Base-by-base conservation (phyloP, 2,888 invertebrate species). In the Tuta absoluta region DNA sequence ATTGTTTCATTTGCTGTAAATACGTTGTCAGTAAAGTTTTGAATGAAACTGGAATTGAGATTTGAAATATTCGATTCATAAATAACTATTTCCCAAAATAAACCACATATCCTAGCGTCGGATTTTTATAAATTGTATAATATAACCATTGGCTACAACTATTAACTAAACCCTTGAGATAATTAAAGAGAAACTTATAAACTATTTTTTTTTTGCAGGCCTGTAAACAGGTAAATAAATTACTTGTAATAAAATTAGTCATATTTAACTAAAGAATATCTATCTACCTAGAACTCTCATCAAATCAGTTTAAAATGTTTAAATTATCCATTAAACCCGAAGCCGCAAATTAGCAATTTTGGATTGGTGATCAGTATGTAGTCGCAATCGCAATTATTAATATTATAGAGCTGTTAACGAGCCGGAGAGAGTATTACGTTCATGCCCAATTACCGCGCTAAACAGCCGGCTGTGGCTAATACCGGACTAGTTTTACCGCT, bases 381-480 rank as follows among this genome's bases (percentile, higher is more conserved):
- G 19, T 51, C 23, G 51, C 23, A 53, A 23, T 62, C 41, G 57
- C 63, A 63, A 63, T 63, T 62, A 64, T 66, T 63, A 63, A 63
- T 60, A 64, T 66, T 62, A 63, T 66, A 66, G 62, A 66, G 61
- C 49, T 66, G 64, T 67, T 69, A 72, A 76, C 72, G 71, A 71
- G 68, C 66, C 66, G 62, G 68, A 69, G 68, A 68, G 69, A 72
- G 67, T 65, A 65, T 66, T 58, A 66, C 73, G 74, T 73, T 74
- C 72, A 79, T 71, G 80, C 77, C 76, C 76, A 80, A 77, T 80
- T 81, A 80, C 74, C 72, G 70, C 70, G 68, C 70, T 75, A 76
- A 76, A 73, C 71, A 71, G 70, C 63, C 69, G 62, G 68, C 67
- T 68, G 68, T 70, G 71, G 70, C 69, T 65, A 69, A 71, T 70